phyloP scores from a whole-genome alignment of 2,113 vertebrate species.

The Typhlomys cinereus region DNA sequence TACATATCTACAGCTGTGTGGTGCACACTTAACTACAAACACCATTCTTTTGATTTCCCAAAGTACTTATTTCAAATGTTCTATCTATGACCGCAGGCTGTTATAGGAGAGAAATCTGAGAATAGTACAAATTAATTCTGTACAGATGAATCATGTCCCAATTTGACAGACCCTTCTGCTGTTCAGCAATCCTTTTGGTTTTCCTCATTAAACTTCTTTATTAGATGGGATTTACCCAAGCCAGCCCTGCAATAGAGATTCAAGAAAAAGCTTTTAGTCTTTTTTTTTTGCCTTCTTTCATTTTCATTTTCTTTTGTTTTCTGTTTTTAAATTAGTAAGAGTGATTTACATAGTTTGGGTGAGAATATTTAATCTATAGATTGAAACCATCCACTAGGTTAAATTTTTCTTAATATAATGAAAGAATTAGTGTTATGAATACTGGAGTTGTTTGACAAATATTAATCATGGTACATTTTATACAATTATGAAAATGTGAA shows the following conservation, averaged over 20 bases:
- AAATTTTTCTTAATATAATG: neutral
- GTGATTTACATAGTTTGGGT: neutral
- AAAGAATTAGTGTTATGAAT: neutral
- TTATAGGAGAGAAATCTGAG: neutral
- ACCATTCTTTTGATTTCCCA: neutral
- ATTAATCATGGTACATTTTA: neutral
- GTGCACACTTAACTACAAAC: neutral
- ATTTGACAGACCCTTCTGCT: neutral
- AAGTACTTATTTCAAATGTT: slow-evolving; percentile 21
- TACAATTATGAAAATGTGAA: neutral
- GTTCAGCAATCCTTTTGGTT: neutral
- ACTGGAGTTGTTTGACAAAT: neutral
- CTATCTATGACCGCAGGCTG: neutral
- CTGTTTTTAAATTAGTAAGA: neutral
- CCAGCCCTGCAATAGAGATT: neutral
- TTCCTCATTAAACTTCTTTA: slow-evolving; percentile 13
- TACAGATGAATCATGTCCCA: neutral
- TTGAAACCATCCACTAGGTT: neutral
- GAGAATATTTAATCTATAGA: neutral
- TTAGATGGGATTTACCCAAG: neutral
- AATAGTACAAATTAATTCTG: neutral
- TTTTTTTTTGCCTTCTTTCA: neutral
- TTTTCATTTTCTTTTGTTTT: neutral
- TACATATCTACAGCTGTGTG: neutral
- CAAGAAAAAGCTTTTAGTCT: neutral